Evolutionary conservation across 2,113 vertebrate genomes (phyloP).

Genomic region (Coreoperca whiteheadi): DNA sequence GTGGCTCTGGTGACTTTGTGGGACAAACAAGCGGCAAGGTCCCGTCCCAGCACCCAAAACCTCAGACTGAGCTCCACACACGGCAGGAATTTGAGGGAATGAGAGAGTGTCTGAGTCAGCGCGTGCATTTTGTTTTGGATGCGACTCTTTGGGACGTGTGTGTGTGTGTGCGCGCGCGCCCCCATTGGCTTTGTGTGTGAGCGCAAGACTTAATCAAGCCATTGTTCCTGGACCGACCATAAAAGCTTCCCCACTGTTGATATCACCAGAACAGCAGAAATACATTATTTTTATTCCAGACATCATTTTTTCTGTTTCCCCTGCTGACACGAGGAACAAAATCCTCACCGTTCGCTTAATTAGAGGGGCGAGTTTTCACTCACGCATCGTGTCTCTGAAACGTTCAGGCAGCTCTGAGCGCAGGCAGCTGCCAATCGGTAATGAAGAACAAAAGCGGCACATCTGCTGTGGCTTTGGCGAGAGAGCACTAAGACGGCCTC

Average conservation of each 20-base stretch:
- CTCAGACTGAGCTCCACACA: slow-evolving; percentile 54
- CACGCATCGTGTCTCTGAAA: slow-evolving; percentile 86
- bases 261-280: slow-evolving; percentile 46
- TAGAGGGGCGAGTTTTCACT: slow-evolving; percentile 80
- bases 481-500: slow-evolving; percentile 81
- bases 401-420: slow-evolving; percentile 63
- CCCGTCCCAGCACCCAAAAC: slow-evolving; percentile 59
- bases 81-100: slow-evolving; percentile 34
- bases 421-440: slow-evolving; percentile 87
- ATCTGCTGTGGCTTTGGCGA: slow-evolving; percentile 94
- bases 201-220: slow-evolving; percentile 25
- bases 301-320: slow-evolving; percentile 35
- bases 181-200: slow-evolving; percentile 13
- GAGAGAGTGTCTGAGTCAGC: slow-evolving; percentile 34
- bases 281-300: slow-evolving; percentile 38
- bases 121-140: slow-evolving; percentile 20
- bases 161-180: slow-evolving; percentile 10
- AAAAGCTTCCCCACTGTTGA: slow-evolving; percentile 35
- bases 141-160: slow-evolving; percentile 7
- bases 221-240: slow-evolving; percentile 25
- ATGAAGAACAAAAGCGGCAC: slow-evolving; percentile 93
- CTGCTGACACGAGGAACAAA: slow-evolving; percentile 54
- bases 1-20: slow-evolving; percentile 59
- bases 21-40: slow-evolving; percentile 59
- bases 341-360: slow-evolving; percentile 72